Percentiles rank a stretch among this genome's conserved stretches.
These are phyloP conservation scores for Tragelaphus imberbis DNA, from an alignment of 2,113 vertebrate genomes.

Conservation along the genomic window DNA sequence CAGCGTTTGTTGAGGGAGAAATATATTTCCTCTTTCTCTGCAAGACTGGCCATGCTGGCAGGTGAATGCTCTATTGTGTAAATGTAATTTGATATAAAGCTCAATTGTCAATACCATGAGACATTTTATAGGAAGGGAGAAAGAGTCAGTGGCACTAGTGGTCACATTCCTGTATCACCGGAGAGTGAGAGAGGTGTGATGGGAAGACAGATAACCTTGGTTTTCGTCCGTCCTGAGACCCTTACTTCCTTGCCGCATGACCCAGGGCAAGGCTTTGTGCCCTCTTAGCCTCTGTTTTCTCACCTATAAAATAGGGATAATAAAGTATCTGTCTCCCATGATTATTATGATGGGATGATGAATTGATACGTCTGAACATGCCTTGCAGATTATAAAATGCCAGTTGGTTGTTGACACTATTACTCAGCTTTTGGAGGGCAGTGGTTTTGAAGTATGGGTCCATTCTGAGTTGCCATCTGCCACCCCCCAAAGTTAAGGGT, in stretches of 20 bases:
- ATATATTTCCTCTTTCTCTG: conserved; percentile 11
- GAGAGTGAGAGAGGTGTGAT: background rate
- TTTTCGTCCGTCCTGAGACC: background rate
- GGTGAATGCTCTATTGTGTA: background rate
- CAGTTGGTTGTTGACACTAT: background rate
- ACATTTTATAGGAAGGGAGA: background rate
- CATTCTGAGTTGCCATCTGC: background rate
- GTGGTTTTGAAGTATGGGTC: background rate
- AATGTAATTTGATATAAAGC: conserved; percentile 31
- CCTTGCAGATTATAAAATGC: background rate
- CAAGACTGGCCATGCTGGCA: background rate
- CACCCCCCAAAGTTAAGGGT: background rate
- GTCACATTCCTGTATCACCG: background rate
- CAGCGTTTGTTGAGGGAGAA: conserved; percentile 8
- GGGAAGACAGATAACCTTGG: background rate
- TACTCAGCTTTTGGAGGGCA: background rate
- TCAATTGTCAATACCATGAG: conserved; percentile 8
- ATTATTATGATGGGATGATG: background rate
- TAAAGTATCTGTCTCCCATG: background rate
- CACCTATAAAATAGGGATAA: background rate
- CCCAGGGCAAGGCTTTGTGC: background rate
- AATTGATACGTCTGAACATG: background rate
- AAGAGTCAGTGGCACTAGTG: background rate
- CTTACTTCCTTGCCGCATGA: background rate
- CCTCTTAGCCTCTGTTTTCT: background rate